Evolutionary conservation across 2,888 invertebrate species (phyloP).

Genomic region (Lysandra coridon): DNA sequence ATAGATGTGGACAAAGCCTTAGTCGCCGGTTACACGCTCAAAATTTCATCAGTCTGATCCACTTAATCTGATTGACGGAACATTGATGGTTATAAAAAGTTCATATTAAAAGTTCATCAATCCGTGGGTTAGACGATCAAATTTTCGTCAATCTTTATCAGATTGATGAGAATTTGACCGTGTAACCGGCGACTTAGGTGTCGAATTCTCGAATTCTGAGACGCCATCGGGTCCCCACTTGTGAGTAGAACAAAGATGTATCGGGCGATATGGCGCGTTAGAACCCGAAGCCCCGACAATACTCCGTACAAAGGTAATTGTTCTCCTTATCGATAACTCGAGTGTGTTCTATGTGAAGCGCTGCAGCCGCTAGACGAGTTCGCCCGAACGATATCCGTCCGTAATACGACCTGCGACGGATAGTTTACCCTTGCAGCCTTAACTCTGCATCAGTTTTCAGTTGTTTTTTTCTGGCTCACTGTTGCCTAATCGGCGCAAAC

Average conservation of each 20-base stretch:
- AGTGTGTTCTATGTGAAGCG: constrained; percentile 71
- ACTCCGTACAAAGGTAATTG: constrained; percentile 75
- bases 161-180: too few relatives aligned
- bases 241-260: constrained; percentile 25
- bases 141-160: too few relatives aligned
- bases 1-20: too few relatives aligned
- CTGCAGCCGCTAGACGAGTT: constrained; percentile 52
- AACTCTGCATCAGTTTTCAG: background rate
- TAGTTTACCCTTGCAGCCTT: background rate
- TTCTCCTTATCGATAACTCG: constrained; percentile 77
- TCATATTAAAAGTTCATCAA: too few relatives aligned
- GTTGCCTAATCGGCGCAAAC: constrained; percentile 22
- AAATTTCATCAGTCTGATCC: too few relatives aligned
- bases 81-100: too few relatives aligned
- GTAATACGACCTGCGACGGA: background rate
- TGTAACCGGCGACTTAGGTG: background rate
- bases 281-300: constrained; percentile 60
- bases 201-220: constrained; percentile 15
- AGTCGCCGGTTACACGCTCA: too few relatives aligned
- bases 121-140: too few relatives aligned
- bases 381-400: constrained; percentile 8
- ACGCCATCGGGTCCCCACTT: background rate
- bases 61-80: too few relatives aligned
- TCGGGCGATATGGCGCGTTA: constrained; percentile 21
- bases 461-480: constrained; percentile 7